A percentile compares a stretch with the other conserved stretches of the same genome.
These are phyloP conservation scores for Crambe crambe DNA, from an alignment of 37 sponge, comb jelly and placozoan species.

Conservation along the genomic window DNA sequence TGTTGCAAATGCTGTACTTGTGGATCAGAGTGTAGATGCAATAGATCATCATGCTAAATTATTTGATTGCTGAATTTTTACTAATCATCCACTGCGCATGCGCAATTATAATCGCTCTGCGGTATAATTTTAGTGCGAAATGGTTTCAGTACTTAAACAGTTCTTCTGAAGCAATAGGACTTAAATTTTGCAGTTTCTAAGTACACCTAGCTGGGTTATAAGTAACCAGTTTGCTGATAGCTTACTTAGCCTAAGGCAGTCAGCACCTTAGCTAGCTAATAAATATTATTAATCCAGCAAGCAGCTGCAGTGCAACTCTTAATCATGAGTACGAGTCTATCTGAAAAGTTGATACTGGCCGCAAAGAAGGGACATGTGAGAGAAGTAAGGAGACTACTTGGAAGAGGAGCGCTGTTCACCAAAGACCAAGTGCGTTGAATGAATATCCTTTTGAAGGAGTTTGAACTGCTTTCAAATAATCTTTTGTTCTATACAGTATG, in stretches of 20 bases:
- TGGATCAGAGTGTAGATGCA: background rate
- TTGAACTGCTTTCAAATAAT: background rate
- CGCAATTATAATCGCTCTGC: background rate
- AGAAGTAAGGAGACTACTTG: constrained; percentile 66
- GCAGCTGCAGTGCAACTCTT: too few relatives aligned
- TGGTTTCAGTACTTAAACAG: too few relatives aligned
- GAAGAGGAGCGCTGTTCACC: constrained; percentile 56
- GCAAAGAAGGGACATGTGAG: constrained; percentile 62
- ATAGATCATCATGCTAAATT: too few relatives aligned
- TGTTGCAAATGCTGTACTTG: constrained; percentile 37
- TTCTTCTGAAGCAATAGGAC: too few relatives aligned
- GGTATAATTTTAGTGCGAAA: too few relatives aligned
- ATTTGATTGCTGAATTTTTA: background rate
- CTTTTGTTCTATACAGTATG: constrained; percentile 31
- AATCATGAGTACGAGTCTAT: constrained; percentile 61
- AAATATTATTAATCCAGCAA: too few relatives aligned
- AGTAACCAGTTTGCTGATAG: too few relatives aligned
- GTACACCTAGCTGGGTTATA: too few relatives aligned
- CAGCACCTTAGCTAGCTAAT: too few relatives aligned
- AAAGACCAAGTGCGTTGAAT: constrained; percentile 62
- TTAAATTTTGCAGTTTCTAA: too few relatives aligned
- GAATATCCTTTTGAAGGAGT: background rate
- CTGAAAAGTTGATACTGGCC: constrained; percentile 60
- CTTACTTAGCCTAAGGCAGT: too few relatives aligned
- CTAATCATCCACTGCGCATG: background rate